Conservation (phyloP, 2,113 vertebrate genomes). For the Oxyura jamaicensis region DNA sequence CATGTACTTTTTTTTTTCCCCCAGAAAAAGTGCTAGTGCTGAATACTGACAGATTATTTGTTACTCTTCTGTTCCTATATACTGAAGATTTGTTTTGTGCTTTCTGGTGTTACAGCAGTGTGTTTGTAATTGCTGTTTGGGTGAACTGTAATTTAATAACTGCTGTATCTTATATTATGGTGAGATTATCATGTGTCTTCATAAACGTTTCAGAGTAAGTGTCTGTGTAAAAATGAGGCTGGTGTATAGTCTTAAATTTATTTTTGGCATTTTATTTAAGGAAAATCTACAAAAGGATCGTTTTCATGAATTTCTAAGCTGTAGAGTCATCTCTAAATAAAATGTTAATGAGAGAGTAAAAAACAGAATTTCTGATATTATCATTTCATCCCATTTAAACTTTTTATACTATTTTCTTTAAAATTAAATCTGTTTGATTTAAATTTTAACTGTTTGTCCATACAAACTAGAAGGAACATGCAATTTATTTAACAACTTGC, state of each 20-base stretch:
- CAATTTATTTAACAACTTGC: not conserved
- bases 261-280: not conserved
- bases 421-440: not conserved
- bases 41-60: not conserved
- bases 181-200: not conserved
- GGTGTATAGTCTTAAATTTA: not conserved
- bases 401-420: not conserved
- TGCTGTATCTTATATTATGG: not conserved
- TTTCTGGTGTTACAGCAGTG: not conserved
- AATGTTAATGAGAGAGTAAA: not conserved
- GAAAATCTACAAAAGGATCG: not conserved
- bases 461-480: not conserved
- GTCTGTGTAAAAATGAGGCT: not conserved
- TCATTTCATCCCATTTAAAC: not conserved
- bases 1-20: not conserved
- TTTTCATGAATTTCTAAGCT: not conserved
- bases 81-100: not conserved
- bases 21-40: not conserved
- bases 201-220: not conserved
- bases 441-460: not conserved
- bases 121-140: not conserved
- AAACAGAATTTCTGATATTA: not conserved
- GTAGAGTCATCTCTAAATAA: not conserved
- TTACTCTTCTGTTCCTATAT: not conserved
- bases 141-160: not conserved